Percentiles rank a stretch among this genome's conserved stretches.
Conservation (phyloP, 2,797 vertebrate genomes). For the Chelonia mydas region DNA sequence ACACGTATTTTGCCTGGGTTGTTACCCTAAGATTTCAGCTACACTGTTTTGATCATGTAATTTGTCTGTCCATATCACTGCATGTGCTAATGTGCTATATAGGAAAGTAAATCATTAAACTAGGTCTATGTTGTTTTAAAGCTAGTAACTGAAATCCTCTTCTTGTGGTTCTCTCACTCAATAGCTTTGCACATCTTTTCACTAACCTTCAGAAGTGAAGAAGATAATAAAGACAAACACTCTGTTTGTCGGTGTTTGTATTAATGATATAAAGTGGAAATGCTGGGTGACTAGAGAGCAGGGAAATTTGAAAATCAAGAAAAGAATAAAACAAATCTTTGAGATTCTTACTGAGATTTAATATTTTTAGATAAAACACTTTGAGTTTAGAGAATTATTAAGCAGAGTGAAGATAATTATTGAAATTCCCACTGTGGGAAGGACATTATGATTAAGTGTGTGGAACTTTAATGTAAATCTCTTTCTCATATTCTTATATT, state of each 20-base stretch:
- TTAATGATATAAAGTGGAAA: background rate
- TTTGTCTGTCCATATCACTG: background rate
- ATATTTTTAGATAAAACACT: slow-evolving; percentile 14
- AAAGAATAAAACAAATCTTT: background rate
- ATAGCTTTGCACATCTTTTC: background rate
- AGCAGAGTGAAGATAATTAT: slow-evolving; percentile 1
- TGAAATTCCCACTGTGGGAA: slow-evolving; percentile 13
- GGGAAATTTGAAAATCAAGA: background rate
- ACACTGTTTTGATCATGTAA: background rate
- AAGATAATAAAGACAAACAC: background rate
- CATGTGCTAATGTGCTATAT: background rate
- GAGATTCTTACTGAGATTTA: background rate
- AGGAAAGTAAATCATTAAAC: background rate
- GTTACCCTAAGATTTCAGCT: background rate
- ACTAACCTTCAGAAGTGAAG: background rate
- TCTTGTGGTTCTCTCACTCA: background rate
- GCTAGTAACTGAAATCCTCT: background rate
- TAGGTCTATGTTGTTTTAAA: background rate
- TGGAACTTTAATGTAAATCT: slow-evolving; percentile 7
- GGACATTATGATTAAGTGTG: background rate
- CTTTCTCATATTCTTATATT: slow-evolving; percentile 2
- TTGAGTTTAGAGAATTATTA: background rate
- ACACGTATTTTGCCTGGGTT: background rate
- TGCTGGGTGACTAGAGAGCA: background rate
- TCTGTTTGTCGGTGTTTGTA: background rate